Evolutionary conservation across 30 jellyfish, hydroid and myxozoan genomes (phyloP).

Genomic region (Turritopsis rubra): DNA sequence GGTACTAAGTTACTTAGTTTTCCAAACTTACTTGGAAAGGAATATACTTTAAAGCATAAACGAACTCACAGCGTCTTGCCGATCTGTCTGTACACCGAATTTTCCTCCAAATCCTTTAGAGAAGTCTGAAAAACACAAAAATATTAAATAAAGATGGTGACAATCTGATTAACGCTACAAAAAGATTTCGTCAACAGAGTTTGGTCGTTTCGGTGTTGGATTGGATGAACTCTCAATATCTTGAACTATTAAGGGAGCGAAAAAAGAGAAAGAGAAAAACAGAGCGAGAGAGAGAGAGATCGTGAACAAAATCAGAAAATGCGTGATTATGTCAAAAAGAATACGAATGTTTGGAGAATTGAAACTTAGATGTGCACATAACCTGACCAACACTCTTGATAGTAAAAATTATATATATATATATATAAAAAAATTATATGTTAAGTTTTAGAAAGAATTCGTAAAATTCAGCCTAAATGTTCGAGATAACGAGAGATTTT

Average conservation of each 20-base stretch:
- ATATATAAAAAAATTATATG: not conserved
- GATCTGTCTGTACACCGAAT: constrained; percentile 79
- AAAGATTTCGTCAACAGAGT: not conserved
- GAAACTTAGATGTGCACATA: too few species aligned
- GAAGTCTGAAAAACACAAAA: constrained; percentile 32
- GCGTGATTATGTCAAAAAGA: too few species aligned
- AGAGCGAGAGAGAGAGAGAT: too few species aligned
- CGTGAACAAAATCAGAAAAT: too few species aligned
- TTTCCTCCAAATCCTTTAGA: constrained; percentile 97
- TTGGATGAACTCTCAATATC: not conserved
- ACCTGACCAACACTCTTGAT: too few species aligned
- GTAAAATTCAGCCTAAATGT: too few species aligned
- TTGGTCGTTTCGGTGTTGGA: not conserved
- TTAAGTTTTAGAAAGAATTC: not conserved
- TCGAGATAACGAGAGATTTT: too few species aligned
- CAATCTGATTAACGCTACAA: not conserved
- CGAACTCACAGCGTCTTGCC: constrained; percentile 64
- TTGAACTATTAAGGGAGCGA: too few species aligned
- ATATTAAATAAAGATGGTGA: not conserved
- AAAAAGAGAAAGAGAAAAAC: too few species aligned
- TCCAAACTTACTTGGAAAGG: not conserved
- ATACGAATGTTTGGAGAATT: too few species aligned
- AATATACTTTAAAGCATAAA: too few species aligned
- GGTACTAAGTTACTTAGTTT: too few species aligned
- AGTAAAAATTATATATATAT: not conserved